Conservation (phyloP, 1,140 invertebrate species). For the Adoxophyes honmai region DNA sequence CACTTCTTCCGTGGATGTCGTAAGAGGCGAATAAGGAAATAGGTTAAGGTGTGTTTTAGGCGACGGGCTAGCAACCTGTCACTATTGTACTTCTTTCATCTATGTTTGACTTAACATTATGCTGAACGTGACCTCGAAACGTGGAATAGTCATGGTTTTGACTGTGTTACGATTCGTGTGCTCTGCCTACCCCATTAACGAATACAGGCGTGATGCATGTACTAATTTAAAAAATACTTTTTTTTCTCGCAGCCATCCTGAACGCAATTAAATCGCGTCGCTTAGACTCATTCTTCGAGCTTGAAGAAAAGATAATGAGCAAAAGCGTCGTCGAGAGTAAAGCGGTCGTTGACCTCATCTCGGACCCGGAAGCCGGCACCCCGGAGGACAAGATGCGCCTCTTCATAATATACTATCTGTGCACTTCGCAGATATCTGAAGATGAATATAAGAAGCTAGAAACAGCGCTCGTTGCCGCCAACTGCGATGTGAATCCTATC, state of each 20-base stretch:
- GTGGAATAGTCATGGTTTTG: no score
- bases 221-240: not conserved
- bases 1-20: no score
- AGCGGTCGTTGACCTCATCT: slow-evolving; percentile 87
- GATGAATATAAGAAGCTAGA: slow-evolving; percentile 90
- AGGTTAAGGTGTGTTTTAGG: no score
- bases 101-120: no score
- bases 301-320: slow-evolving; percentile 98
- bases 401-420: slow-evolving; percentile 97
- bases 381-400: slow-evolving; percentile 96
- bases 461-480: slow-evolving; percentile 85
- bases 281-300: slow-evolving; percentile 97
- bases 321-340: slow-evolving; percentile 85
- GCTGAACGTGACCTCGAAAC: no score
- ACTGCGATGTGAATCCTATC: slow-evolving; percentile 91
- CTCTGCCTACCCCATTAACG: no score
- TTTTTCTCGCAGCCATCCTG: slow-evolving; percentile 82
- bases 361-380: slow-evolving; percentile 91
- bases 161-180: no score
- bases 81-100: no score
- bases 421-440: slow-evolving; percentile 87
- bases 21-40: no score
- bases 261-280: slow-evolving; percentile 95
- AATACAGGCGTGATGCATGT: no score
- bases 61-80: no score